These are phyloP conservation scores for Odontesthes bonariensis DNA, from an alignment of 2,113 vertebrate species.

Conservation along the genomic window DNA sequence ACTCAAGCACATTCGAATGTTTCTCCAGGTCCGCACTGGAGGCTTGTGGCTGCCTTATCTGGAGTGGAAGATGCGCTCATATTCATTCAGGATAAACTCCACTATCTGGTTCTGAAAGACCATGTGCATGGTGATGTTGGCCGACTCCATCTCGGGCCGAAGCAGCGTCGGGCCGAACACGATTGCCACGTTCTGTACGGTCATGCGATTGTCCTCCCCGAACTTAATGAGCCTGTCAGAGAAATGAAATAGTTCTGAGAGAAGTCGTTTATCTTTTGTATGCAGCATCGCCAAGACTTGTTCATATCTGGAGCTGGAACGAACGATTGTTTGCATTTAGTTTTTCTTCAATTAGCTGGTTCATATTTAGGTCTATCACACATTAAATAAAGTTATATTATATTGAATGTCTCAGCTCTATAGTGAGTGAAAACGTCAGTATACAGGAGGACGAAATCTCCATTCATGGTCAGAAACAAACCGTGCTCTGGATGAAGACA, in stretches of 20 bases:
- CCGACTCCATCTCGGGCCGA: constrained; percentile 86
- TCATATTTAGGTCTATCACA: too few relatives aligned
- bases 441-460: too few relatives aligned
- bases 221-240: constrained; percentile 85
- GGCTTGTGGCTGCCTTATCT: constrained; percentile 69
- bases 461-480: too few relatives aligned
- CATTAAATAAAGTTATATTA: too few relatives aligned
- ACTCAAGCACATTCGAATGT: constrained; percentile 4
- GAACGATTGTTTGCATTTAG: too few relatives aligned
- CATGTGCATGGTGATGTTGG: constrained; percentile 93
- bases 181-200: constrained; percentile 92
- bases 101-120: constrained; percentile 98
- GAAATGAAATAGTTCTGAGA: neutral
- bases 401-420: too few relatives aligned
- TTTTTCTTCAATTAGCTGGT: too few relatives aligned
- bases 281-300: too few relatives aligned
- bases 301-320: too few relatives aligned
- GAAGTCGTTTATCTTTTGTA: neutral
- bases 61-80: constrained; percentile 83
- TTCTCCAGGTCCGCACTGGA: constrained; percentile 4
- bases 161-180: constrained; percentile 96
- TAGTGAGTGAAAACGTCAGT: too few relatives aligned
- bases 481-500: too few relatives aligned
- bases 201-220: constrained; percentile 93
- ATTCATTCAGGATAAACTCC: constrained; percentile 92